Evolutionary conservation across 2,888 invertebrate genomes (phyloP), one percentile per base, ranked within the genome.

Genomic region (Agriotes lineatus): DNA sequence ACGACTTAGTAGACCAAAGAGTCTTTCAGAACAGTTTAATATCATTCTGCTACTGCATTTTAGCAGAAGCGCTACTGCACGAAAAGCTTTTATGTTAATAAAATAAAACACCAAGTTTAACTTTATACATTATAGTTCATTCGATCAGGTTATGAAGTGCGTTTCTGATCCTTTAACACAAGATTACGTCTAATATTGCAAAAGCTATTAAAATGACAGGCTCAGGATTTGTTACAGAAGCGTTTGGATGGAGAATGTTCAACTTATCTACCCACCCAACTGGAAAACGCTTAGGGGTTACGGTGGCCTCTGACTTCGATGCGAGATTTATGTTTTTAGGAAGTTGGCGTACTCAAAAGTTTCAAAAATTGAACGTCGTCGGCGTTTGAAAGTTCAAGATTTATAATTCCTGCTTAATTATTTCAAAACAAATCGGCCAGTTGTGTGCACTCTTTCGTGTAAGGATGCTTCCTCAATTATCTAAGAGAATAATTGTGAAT

Each of bases 241-340:
- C 22, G 48, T 20, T 22, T 22, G 48, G 6, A n/a, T 48, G 19
- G 48, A 25, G 12, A 48, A 48, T 12, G 9, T 19, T 4, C 22
- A 48, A 48, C 48, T 48, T 48, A 48, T 48, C 48, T 48, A 22
- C 10, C 22, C 48, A 25, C n/a, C 48, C 48, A 48, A 25, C 19
- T n/a, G 48, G 48, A 48, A 48, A 48, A 48, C 22, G 25, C 19
- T 48, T 48, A 48, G 22, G 48, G 25, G n/a, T n/a, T 25, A n/a
- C 19, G 48, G 30, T 4, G 16, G 25, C 16, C 30, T 14, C 14
- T 20, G 50, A 16, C 50, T 2, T 25, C 50, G 12, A 50, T 50
- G 30, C 2, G 16, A 50, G 50, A 25, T 50, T 50, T 50, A 50
- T 30, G 50, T 50, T 50, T 50, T 30, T 16, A 50, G 50, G 50